Conservation (phyloP, 2,797 vertebrate species). For the Chelidonichthys spinosus region DNA sequence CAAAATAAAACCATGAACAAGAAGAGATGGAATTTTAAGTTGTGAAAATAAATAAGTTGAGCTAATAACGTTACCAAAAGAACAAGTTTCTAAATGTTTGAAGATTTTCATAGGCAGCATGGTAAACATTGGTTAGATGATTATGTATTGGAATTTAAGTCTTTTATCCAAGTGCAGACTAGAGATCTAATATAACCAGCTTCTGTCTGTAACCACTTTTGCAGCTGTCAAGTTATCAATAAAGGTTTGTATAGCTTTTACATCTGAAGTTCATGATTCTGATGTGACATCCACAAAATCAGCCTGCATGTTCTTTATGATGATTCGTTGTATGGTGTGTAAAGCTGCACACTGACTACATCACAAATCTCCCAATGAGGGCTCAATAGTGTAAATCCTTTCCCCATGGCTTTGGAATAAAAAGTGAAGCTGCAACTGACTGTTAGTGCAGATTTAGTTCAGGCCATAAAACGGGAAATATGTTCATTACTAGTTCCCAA, state of each 20-base stretch:
- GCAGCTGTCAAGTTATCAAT: background rate
- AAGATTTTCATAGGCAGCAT: constrained; percentile 2
- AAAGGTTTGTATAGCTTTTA: background rate
- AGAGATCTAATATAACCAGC: background rate
- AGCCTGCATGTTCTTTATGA: background rate
- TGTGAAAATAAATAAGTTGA: constrained; percentile 18
- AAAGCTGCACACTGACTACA: background rate
- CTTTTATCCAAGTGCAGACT: background rate
- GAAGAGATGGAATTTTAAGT: constrained; percentile 39
- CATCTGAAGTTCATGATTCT: background rate
- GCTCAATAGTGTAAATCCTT: background rate
- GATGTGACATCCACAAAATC: background rate
- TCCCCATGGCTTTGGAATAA: background rate
- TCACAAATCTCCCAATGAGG: background rate
- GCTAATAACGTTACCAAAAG: constrained; percentile 5
- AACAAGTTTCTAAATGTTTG: constrained; percentile 21
- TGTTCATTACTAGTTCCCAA: too few species aligned
- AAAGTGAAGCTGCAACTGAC: background rate
- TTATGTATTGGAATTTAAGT: background rate
- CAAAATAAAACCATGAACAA: constrained; percentile 24
- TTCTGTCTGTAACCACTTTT: constrained; percentile 7
- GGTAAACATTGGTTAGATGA: constrained; percentile 14
- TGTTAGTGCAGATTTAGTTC: background rate
- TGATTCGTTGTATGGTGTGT: background rate
- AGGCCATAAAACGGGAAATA: background rate